Conservation (phyloP, 2,888 invertebrate species). For the Myathropa florea region DNA sequence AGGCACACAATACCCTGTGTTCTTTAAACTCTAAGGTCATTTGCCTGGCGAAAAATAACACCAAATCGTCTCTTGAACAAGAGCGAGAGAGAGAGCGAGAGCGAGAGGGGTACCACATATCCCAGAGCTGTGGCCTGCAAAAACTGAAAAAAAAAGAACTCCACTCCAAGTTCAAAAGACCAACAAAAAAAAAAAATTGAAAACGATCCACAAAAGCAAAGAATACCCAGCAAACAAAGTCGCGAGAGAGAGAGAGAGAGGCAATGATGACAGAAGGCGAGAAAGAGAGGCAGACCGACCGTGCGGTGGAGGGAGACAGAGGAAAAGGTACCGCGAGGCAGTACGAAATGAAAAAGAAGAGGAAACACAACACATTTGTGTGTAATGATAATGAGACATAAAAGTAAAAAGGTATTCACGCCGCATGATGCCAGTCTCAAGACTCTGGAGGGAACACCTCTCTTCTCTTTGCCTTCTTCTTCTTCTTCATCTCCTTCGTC, state of each 20-base stretch:
- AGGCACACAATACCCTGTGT: neutral
- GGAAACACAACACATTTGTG: neutral
- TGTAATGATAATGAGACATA: constrained; percentile 47
- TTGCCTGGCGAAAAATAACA: constrained; percentile 33
- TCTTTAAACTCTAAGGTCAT: constrained; percentile 32
- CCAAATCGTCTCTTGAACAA: neutral
- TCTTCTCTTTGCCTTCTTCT: neutral
- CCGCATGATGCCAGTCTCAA: constrained; percentile 18
- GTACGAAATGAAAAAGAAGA: constrained; percentile 3
- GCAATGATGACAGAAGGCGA: no score
- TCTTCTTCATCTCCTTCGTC: neutral
- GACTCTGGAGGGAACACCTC: neutral
- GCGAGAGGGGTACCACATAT: no score
- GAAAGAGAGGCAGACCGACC: no score
- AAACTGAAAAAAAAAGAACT: no score
- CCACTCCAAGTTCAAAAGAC: no score
- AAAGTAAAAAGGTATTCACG: constrained; percentile 42
- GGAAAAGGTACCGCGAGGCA: neutral
- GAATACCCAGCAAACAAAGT: no score
- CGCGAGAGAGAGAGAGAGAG: no score
- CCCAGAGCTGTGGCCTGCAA: no score
- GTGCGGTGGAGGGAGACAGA: neutral
- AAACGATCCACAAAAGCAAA: no score
- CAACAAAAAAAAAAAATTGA: no score
- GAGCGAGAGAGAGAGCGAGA: no score